phyloP scores from a whole-genome alignment of 2,797 vertebrate species.

The Helostoma temminkii region DNA sequence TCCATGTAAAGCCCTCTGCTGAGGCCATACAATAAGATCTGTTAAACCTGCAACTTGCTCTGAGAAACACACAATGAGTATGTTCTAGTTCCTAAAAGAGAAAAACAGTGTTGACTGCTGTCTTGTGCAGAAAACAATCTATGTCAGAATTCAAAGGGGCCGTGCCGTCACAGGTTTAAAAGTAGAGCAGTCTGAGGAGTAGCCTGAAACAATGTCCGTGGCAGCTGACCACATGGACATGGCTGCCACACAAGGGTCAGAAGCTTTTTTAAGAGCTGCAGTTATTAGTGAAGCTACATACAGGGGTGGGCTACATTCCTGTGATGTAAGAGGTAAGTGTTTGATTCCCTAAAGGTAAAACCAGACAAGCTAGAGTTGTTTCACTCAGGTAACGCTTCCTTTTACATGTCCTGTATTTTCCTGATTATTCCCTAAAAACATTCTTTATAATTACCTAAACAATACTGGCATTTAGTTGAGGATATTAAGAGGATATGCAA shows the following conservation, averaged over 20 bases:
- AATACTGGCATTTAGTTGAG: too few relatives aligned
- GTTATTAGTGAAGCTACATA: constrained; percentile 12
- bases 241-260: constrained; percentile 10
- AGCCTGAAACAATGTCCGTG: constrained; percentile 37
- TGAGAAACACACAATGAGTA: constrained; percentile 4
- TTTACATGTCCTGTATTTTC: neutral
- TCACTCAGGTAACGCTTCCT: too few relatives aligned
- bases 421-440: neutral
- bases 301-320: constrained; percentile 4
- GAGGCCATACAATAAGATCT: constrained; percentile 5
- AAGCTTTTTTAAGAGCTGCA: constrained; percentile 19
- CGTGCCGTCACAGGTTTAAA: neutral
- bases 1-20: constrained; percentile 5
- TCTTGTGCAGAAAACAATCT: too few relatives aligned
- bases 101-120: constrained; percentile 3
- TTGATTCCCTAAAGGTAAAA: too few relatives aligned
- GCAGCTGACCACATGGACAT: neutral
- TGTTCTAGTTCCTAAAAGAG: constrained; percentile 6
- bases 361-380: too few relatives aligned
- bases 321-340: too few relatives aligned
- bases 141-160: constrained; percentile 5
- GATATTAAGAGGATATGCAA: too few relatives aligned
- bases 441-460: too few relatives aligned
- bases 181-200: constrained; percentile 22
- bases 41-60: constrained; percentile 16